Percentiles rank a stretch among this genome's conserved stretches.
These are phyloP conservation scores for Labroides dimidiatus DNA, from an alignment of 2,797 vertebrate species.

Conservation along the genomic window DNA sequence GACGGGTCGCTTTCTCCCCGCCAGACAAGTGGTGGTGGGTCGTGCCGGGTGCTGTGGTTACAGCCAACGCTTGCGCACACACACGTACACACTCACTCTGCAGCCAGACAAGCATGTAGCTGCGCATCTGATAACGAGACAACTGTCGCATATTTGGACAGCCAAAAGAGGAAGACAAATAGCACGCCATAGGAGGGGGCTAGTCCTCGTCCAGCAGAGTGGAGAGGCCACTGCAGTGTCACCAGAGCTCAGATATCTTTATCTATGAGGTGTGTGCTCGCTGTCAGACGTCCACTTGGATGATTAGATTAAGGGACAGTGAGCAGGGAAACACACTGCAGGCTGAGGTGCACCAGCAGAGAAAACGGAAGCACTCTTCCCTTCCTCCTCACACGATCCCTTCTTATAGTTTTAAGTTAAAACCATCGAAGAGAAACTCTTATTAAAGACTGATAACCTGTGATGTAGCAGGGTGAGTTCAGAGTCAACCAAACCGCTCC, in stretches of 20 bases:
- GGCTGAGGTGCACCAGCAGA: not conserved
- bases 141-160: constrained; percentile 36
- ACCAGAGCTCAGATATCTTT: constrained; percentile 28
- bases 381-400: not conserved
- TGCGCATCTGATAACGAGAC: constrained; percentile 49
- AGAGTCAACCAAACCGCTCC: not conserved
- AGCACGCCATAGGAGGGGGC: constrained; percentile 21
- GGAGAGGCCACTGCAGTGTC: constrained; percentile 13
- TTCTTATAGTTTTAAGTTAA: not conserved
- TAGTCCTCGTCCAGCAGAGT: constrained; percentile 1
- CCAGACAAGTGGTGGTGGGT: constrained; percentile 57
- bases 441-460: no score
- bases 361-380: not conserved
- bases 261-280: constrained; percentile 29
- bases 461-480: not conserved
- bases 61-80: constrained; percentile 45
- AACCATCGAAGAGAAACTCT: no score
- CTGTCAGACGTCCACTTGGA: constrained; percentile 45
- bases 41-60: constrained; percentile 34
- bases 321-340: constrained; percentile 20
- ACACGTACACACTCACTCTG: constrained; percentile 7
- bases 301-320: constrained; percentile 43
- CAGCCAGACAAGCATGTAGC: constrained; percentile 31
- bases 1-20: constrained; percentile 46
- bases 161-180: constrained; percentile 49